Percentiles rank a stretch among this genome's conserved stretches.
Conservation (phyloP, 2,797 vertebrate genomes). For the Rhodeus uyekii region DNA sequence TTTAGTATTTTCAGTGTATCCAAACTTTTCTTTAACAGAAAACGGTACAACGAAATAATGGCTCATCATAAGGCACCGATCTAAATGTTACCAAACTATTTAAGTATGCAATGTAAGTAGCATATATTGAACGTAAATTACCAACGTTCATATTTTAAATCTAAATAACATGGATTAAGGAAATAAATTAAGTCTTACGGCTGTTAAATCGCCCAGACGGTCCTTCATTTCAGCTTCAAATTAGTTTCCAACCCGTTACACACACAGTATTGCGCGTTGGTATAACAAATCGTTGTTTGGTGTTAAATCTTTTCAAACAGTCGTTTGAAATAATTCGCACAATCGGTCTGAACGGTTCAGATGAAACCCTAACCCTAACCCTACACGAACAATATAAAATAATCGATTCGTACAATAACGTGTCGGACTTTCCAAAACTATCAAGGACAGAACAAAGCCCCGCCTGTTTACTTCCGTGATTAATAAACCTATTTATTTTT, state of each 20-base stretch:
- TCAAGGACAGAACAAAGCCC: constrained; percentile 3
- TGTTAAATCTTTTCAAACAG: background rate
- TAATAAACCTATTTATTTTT: background rate
- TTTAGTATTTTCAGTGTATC: background rate
- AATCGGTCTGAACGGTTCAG: background rate
- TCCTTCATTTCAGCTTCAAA: constrained; percentile 18
- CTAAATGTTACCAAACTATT: too few relatives aligned
- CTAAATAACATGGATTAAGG: background rate
- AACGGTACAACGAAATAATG: background rate
- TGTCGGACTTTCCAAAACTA: background rate
- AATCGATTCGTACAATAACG: background rate
- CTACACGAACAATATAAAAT: background rate
- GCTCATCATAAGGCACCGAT: background rate
- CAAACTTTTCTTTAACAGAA: background rate
- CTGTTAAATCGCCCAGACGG: background rate
- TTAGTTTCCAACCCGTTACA: background rate
- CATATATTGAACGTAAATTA: background rate
- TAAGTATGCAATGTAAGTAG: too few relatives aligned
- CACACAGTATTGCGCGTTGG: background rate
- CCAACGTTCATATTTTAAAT: background rate
- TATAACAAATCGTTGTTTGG: background rate
- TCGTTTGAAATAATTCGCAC: background rate
- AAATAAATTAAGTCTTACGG: background rate
- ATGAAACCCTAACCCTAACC: too few relatives aligned
- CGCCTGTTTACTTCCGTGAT: constrained; percentile 28